Conservation (phyloP, 2,113 vertebrate genomes). For the Microtus montanus region DNA sequence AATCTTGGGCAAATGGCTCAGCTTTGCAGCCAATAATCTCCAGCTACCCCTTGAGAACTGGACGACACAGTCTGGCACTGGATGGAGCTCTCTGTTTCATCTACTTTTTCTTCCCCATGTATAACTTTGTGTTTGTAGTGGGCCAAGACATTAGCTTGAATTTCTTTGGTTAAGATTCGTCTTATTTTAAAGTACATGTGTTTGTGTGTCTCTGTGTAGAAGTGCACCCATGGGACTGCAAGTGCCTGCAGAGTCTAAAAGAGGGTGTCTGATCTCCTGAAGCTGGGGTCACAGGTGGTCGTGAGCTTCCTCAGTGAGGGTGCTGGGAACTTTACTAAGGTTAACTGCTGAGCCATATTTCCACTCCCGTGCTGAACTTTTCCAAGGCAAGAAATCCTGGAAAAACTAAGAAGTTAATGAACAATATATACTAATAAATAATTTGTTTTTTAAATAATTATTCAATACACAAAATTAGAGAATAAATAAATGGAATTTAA, state of each 20-base stretch:
- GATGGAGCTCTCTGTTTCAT: background rate
- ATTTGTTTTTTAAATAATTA: slow-evolving; percentile 32
- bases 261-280: no score
- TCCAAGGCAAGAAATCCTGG: background rate
- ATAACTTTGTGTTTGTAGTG: background rate
- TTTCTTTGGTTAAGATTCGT: background rate
- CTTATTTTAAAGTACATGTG: background rate
- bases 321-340: background rate
- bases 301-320: background rate
- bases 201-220: background rate
- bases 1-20: background rate
- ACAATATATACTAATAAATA: slow-evolving; percentile 11
- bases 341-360: background rate
- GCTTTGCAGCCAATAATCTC: background rate
- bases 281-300: no score
- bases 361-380: background rate
- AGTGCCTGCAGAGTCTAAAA: background rate
- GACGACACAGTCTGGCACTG: background rate
- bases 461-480: slow-evolving; percentile 41
- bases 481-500: slow-evolving; percentile 34
- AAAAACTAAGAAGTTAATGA: slow-evolving; percentile 1
- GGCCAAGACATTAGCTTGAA: background rate
- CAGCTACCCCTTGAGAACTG: background rate
- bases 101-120: background rate
- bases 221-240: background rate